phyloP scores from a whole-genome alignment of 2,888 invertebrate species.

The Melanostoma mellinum region DNA sequence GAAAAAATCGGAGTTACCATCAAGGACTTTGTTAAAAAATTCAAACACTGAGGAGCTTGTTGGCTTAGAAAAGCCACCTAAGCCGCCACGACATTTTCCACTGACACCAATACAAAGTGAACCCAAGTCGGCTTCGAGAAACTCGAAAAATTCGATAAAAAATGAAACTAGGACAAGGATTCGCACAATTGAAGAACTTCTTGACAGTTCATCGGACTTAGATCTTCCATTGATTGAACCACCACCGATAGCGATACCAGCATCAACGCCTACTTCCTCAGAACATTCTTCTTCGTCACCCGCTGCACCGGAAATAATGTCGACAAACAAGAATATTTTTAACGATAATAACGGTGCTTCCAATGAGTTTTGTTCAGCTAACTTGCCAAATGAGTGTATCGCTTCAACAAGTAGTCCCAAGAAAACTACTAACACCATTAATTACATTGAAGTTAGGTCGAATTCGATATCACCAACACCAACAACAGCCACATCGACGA shows the following conservation, averaged over 20 bases:
- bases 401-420: conserved; percentile 1
- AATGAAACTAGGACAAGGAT: conserved; percentile 36
- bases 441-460: conserved; percentile 16
- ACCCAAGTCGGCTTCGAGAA: background rate
- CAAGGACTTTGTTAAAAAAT: background rate
- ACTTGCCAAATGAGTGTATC: conserved; percentile 27
- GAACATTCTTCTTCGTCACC: conserved; percentile 25
- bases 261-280: conserved; percentile 43
- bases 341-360: conserved; percentile 45
- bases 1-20: background rate
- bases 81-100: conserved; percentile 29
- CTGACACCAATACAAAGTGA: background rate
- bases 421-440: conserved; percentile 1
- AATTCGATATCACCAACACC: conserved; percentile 51
- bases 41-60: background rate
- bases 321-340: conserved; percentile 25
- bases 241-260: conserved; percentile 27
- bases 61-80: conserved; percentile 2
- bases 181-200: conserved; percentile 55
- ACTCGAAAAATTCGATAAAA: background rate
- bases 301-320: conserved; percentile 33
- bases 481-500: conserved; percentile 26
- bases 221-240: conserved; percentile 47
- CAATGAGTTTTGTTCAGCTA: conserved; percentile 57
- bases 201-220: conserved; percentile 64